A percentile compares a stretch with the other conserved stretches of the same genome.
phyloP scores from a whole-genome alignment of 2,888 invertebrate species.

The Drosophila stalkeri region DNA sequence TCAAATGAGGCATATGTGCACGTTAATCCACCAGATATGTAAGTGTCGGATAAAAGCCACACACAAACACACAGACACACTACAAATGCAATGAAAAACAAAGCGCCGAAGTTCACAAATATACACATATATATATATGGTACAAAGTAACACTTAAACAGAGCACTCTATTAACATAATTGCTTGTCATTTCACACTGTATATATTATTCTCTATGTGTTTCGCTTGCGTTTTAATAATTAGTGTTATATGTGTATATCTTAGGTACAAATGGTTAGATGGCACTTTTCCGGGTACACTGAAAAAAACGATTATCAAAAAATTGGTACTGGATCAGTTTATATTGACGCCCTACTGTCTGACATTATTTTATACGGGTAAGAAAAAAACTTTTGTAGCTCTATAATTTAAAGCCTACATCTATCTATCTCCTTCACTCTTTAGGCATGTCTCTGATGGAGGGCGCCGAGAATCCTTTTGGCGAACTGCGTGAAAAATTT shows the following conservation, averaged over 20 bases:
- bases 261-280: slow-evolving; percentile 93
- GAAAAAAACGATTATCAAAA: slow-evolving; percentile 88
- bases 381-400: slow-evolving; percentile 49
- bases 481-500: slow-evolving; percentile 90
- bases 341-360: slow-evolving; percentile 90
- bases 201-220: not conserved
- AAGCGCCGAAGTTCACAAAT: not conserved
- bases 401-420: not conserved
- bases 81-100: slow-evolving; percentile 25
- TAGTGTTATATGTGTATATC: slow-evolving; percentile 26
- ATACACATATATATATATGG: not conserved
- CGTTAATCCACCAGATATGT: slow-evolving; percentile 50
- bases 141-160: slow-evolving; percentile 34
- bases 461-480: slow-evolving; percentile 88
- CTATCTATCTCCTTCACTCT: not conserved
- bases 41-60: slow-evolving; percentile 55
- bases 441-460: slow-evolving; percentile 92
- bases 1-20: slow-evolving; percentile 65
- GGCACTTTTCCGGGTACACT: slow-evolving; percentile 89
- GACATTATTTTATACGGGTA: slow-evolving; percentile 90
- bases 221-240: not conserved
- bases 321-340: slow-evolving; percentile 91
- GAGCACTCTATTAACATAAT: slow-evolving; percentile 19
- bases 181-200: slow-evolving; percentile 18
- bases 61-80: slow-evolving; percentile 15